A percentile compares a stretch with the other conserved stretches of the same genome.
phyloP scores from a whole-genome alignment of 1,140 invertebrate species.

The Orius insidiosus region DNA sequence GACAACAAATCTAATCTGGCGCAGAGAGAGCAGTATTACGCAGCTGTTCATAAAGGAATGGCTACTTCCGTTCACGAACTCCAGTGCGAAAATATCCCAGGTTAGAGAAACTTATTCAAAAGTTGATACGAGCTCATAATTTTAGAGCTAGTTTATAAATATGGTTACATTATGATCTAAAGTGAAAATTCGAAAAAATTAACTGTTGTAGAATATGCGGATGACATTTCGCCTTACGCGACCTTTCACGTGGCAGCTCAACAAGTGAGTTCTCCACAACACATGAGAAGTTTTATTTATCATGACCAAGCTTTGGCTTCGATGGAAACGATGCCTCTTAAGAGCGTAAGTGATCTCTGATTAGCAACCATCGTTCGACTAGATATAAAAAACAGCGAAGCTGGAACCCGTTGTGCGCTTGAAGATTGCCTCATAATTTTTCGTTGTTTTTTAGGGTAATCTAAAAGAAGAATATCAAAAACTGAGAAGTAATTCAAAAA shows the following conservation, averaged over 20 bases:
- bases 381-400: background rate
- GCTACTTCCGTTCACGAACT: conserved; percentile 25
- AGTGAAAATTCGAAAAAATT: no score
- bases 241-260: conserved; percentile 24
- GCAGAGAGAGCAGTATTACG: conserved; percentile 35
- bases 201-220: conserved; percentile 21
- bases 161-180: no score
- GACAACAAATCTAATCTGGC: conserved; percentile 38
- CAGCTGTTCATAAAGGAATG: conserved; percentile 33
- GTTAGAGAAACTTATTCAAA: no score
- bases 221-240: conserved; percentile 28
- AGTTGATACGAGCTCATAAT: no score
- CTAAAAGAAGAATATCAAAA: conserved; percentile 16
- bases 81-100: conserved; percentile 15
- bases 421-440: no score
- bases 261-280: conserved; percentile 13
- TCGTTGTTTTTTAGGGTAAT: background rate
- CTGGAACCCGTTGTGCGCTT: no score
- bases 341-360: conserved; percentile 30
- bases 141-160: no score
- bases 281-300: conserved; percentile 46
- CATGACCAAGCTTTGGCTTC: conserved; percentile 45
- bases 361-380: background rate
- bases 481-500: conserved; percentile 15
- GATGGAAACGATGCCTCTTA: conserved; percentile 35